phyloP scores from a whole-genome alignment of 2,113 vertebrate species.

The Anguilla rostrata region DNA sequence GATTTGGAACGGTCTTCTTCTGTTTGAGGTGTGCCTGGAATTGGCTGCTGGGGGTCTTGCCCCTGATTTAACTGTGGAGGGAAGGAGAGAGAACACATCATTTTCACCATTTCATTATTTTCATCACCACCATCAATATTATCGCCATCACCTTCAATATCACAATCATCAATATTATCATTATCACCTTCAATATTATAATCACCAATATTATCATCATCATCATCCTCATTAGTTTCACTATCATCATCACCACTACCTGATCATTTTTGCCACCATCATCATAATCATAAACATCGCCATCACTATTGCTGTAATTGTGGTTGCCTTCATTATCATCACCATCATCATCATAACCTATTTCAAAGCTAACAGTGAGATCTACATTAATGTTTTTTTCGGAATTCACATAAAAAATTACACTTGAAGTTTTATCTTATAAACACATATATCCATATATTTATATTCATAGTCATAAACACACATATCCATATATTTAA shows the following conservation, averaged over 20 bases:
- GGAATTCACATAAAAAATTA: background rate
- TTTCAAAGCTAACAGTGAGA: background rate
- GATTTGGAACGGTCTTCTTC: conserved; percentile 90
- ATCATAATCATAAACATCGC: background rate
- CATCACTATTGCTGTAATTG: background rate
- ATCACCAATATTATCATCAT: no score
- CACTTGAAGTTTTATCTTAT: background rate
- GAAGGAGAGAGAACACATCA: conserved; percentile 26
- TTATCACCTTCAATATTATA: no score
- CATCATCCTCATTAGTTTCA: conserved; percentile 2
- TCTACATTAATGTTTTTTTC: background rate
- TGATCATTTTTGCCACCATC: conserved; percentile 11
- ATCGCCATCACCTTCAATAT: background rate
- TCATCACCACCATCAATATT: conserved; percentile 6
- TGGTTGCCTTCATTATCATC: background rate
- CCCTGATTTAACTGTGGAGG: conserved; percentile 81
- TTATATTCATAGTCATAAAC: no score
- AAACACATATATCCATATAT: background rate
- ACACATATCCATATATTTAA: background rate
- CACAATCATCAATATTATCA: no score
- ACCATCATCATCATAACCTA: background rate
- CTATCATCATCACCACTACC: background rate
- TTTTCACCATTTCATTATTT: background rate
- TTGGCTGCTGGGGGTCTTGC: conserved; percentile 76
- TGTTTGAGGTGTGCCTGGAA: conserved; percentile 72